Conservation (phyloP, 2,888 invertebrate genomes). For the Tinea pellionella region DNA sequence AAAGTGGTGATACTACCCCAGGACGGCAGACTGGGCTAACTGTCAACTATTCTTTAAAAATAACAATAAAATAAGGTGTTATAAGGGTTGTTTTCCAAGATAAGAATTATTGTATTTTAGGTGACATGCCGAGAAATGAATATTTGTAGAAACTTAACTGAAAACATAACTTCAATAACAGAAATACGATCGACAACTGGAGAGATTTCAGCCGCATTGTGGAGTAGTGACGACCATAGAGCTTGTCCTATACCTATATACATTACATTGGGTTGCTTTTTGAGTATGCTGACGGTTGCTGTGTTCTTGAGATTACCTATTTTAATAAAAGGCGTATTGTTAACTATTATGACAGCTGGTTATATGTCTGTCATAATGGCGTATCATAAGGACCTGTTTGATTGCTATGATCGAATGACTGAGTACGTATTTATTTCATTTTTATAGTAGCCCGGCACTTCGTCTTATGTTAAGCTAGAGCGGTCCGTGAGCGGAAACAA, state of each 20-base stretch:
- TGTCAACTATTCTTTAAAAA: too few species aligned
- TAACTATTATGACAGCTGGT: conserved; percentile 82
- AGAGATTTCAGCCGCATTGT: conserved; percentile 39
- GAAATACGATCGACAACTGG: conserved; percentile 50
- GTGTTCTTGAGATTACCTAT: conserved; percentile 87
- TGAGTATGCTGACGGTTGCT: conserved; percentile 86
- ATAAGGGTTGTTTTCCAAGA: too few species aligned
- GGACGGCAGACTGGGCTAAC: too few species aligned
- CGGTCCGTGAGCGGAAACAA: too few species aligned
- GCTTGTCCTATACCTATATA: conserved; percentile 89
- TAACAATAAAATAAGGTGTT: too few species aligned
- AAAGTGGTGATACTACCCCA: too few species aligned
- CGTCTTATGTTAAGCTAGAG: too few species aligned
- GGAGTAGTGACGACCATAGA: conserved; percentile 74
- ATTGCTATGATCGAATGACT: conserved; percentile 83
- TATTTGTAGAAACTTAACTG: conserved; percentile 50
- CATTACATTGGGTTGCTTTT: conserved; percentile 84
- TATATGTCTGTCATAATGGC: conserved; percentile 84
- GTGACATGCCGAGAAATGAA: conserved; percentile 55
- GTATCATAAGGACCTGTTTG: conserved; percentile 83
- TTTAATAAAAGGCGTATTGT: conserved; percentile 80
- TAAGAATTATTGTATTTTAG: conserved; percentile 26
- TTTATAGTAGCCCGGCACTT: too few species aligned
- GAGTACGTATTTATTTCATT: conserved; percentile 64
- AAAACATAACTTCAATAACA: conserved; percentile 61